Conservation (phyloP, 2,113 vertebrate species). For the Naja naja region DNA sequence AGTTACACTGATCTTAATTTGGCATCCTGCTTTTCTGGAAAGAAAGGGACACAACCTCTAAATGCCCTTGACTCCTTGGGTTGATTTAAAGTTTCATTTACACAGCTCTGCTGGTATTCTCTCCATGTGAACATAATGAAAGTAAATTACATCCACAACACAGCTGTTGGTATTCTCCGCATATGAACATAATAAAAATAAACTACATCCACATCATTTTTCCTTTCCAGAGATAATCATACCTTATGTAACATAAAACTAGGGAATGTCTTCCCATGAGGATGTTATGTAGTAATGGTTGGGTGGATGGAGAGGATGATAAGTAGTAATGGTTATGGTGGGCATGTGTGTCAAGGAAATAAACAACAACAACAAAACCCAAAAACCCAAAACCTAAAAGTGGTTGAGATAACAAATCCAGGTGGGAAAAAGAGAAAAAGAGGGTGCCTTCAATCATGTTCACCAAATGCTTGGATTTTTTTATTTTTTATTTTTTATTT, state of each 20-base stretch:
- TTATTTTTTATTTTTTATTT: too few species aligned
- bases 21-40: neutral
- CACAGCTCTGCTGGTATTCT: neutral
- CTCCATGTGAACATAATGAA: neutral
- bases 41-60: neutral
- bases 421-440: neutral
- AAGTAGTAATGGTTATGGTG: neutral
- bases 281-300: neutral
- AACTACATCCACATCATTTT: neutral
- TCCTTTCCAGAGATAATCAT: neutral
- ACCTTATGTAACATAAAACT: neutral
- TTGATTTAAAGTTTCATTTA: neutral
- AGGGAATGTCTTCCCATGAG: neutral
- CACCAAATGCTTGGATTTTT: neutral
- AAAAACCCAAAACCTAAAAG: neutral
- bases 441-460: neutral
- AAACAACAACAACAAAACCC: neutral
- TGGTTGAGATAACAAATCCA: neutral
- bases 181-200: neutral
- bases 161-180: neutral
- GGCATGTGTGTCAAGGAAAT: neutral
- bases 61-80: neutral
- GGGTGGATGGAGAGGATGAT: neutral
- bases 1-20: neutral
- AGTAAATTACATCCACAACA: neutral